phyloP scores from a whole-genome alignment of 2,797 vertebrate genomes.

The Euthynnus affinis region DNA sequence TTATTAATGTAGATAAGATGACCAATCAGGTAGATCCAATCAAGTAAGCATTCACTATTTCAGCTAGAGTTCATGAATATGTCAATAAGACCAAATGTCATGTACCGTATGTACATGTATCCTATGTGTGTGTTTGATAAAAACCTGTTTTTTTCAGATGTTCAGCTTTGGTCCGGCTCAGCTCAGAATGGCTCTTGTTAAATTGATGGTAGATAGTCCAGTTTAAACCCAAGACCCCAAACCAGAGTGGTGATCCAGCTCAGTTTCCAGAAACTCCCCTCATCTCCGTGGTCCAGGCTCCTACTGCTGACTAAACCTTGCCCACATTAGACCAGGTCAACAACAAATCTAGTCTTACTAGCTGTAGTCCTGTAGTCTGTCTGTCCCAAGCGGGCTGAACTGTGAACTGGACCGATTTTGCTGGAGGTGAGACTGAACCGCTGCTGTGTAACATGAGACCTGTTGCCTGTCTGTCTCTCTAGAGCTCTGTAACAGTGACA shows the following conservation, averaged over 20 bases:
- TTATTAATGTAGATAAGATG: not conserved
- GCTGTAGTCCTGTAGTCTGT: not conserved
- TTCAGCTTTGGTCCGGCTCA: constrained; percentile 12
- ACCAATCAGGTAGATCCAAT: not conserved
- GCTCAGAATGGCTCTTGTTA: constrained; percentile 1
- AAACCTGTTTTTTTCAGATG: constrained; percentile 50
- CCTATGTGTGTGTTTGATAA: not conserved
- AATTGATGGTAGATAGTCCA: constrained; percentile 1
- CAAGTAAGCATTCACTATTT: not conserved
- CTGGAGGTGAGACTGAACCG: constrained; percentile 50
- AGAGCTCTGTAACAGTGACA: not conserved
- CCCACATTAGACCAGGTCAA: constrained; percentile 27
- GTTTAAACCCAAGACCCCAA: constrained; percentile 27
- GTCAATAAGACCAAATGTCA: not conserved
- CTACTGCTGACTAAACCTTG: not conserved
- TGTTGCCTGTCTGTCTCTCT: constrained; percentile 1
- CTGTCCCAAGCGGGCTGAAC: not conserved
- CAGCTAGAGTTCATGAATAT: not conserved
- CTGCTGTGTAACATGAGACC: constrained; percentile 55
- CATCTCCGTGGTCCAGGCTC: constrained; percentile 7
- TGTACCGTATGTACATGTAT: not conserved
- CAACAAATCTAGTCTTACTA: not conserved
- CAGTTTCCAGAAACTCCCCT: constrained; percentile 24
- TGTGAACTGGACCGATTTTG: constrained; percentile 28
- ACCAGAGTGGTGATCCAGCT: constrained; percentile 5